Evolutionary conservation across 2,113 vertebrate species (phyloP), one percentile per base, ranked within the genome.

Genomic region (Macheiramphus alcinus): DNA sequence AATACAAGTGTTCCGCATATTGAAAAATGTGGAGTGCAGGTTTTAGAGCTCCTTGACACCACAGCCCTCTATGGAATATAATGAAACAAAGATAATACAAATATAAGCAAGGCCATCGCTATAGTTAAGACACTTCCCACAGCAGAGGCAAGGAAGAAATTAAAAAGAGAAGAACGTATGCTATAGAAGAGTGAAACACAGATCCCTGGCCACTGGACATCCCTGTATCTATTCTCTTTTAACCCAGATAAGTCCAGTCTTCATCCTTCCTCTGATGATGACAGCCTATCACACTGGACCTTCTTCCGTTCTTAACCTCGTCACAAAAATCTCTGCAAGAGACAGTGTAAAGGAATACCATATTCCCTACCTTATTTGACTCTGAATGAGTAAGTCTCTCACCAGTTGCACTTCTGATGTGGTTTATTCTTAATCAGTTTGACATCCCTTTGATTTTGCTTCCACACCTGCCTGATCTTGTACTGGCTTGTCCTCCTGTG

Each of bases 391-490:
- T 92, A 80, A 92, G 63, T 40, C 38, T 80, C 59, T 86, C 88
- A 86, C 42, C 72, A 71, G 36, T 63, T 93, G 59, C 55, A 70
- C 23, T 92, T 95, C n/a, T 96, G 59, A 86, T 96, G 95, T 19
- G 86, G 92, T 88, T 96, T 95, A 42, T 76, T 86, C 68, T 90
- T 96, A 83, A 92, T 94, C 62, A 36, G 25, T 32, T 88, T 86
- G 82, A 94, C 90, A 80, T 53, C 1, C 7, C 90, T 96, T 96
- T 97, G 82, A 97, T 96, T 95, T 94, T 70, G 13, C 14, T 93
- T 97, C 75, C 75, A 42, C 80, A 90, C 38, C 82, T 93, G 67
- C 80, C 84, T 83, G 65, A 71, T 97, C 96, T 93, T 94, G 96
- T 70, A 66, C 62, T 74, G 75, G 63, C 90, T 96, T 93, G 92